Percentiles rank a stretch among this genome's conserved stretches.
These are phyloP conservation scores for Actenoides lindsayi DNA, from an alignment of 2,113 vertebrate genomes.

Conservation along the genomic window DNA sequence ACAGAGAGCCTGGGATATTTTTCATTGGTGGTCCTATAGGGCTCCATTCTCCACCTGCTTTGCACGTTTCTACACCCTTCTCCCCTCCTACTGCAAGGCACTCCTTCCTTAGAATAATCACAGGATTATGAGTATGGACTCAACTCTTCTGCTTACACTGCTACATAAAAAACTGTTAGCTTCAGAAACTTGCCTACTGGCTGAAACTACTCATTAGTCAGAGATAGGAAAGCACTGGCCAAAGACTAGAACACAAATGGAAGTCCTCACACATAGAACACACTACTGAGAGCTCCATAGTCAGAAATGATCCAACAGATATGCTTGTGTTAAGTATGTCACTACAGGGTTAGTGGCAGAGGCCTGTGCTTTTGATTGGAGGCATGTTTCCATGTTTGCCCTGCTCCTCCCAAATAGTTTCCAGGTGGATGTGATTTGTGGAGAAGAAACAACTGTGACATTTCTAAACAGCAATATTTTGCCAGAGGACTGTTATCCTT, in stretches of 20 bases:
- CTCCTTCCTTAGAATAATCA: background rate
- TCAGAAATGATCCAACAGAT: background rate
- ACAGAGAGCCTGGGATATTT: background rate
- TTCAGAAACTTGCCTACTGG: background rate
- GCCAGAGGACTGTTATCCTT: background rate
- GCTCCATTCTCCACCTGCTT: background rate
- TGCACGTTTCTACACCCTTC: background rate
- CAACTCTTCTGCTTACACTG: background rate
- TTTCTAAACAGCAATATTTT: background rate
- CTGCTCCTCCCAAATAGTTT: background rate
- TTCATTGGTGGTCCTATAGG: background rate
- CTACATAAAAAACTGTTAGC: background rate
- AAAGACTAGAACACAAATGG: background rate
- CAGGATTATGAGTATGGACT: background rate
- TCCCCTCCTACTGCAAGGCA: background rate
- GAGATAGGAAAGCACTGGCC: background rate
- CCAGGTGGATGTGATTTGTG: background rate
- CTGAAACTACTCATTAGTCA: background rate
- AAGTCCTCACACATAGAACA: background rate
- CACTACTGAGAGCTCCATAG: background rate
- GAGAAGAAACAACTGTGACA: background rate
- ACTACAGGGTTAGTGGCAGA: background rate
- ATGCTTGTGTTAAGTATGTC: rapidly evolving
- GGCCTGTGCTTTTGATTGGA: background rate
- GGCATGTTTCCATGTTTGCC: background rate